phyloP scores from a whole-genome alignment of 2,113 vertebrate genomes.

The Synchiropus splendidus region DNA sequence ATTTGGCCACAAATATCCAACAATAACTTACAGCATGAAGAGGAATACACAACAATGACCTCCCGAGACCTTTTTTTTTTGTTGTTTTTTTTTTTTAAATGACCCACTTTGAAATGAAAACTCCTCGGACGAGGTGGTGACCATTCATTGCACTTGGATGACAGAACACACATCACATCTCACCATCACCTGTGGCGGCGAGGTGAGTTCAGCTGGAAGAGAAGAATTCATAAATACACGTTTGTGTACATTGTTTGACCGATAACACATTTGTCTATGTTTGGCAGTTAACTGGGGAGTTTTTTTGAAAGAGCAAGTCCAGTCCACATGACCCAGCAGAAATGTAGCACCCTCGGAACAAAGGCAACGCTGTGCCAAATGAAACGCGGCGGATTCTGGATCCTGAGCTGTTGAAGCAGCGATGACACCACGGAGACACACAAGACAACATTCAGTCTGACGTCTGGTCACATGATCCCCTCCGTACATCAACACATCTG shows the following conservation, averaged over 20 bases:
- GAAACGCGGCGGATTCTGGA: constrained; percentile 20
- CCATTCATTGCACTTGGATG: constrained; percentile 6
- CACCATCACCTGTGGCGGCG: no score
- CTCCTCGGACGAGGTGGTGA: no score
- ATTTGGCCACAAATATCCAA: constrained; percentile 56
- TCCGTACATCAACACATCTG: constrained; percentile 2
- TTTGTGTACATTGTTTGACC: no score
- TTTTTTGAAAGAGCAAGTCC: no score
- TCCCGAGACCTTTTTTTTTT: constrained; percentile 35
- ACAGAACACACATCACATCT: constrained; percentile 12
- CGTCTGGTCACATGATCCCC: not conserved
- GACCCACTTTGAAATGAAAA: constrained; percentile 20
- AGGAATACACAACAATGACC: constrained; percentile 41
- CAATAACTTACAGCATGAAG: constrained; percentile 64
- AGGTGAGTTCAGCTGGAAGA: not conserved
- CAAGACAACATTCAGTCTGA: constrained; percentile 27
- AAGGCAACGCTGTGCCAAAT: constrained; percentile 19
- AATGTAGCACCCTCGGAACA: not conserved
- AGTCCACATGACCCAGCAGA: not conserved
- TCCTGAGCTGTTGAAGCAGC: constrained; percentile 4
- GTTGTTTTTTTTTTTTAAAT: constrained; percentile 12
- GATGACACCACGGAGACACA: constrained; percentile 13
- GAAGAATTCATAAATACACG: no score
- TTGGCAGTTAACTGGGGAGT: no score
- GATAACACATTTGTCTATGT: no score